Percentiles rank a stretch among this genome's conserved stretches.
Evolutionary conservation across 2,888 invertebrate genomes (phyloP).

Genomic region (Torymus aiolomorphi): DNA sequence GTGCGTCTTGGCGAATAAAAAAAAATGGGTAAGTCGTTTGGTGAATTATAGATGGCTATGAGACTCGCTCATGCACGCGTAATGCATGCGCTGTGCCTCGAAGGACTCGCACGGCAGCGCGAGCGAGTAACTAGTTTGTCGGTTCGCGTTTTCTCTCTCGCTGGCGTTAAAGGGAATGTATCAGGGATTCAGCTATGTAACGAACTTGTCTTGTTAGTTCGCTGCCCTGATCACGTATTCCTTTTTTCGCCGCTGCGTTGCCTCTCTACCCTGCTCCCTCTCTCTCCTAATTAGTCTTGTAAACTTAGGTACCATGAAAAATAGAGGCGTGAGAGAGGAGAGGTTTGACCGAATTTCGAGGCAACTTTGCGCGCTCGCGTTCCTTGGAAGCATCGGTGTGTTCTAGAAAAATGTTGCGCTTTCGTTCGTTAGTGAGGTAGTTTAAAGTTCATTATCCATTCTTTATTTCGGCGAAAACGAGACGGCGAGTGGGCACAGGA

Average conservation of each 20-base stretch:
- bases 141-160: conserved; percentile 5
- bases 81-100: conserved; percentile 23
- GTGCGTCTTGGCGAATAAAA: not conserved
- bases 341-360: not conserved
- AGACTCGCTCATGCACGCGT: not conserved
- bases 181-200: conserved; percentile 29
- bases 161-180: conserved; percentile 32
- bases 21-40: not conserved
- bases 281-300: conserved; percentile 38
- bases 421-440: too few species aligned
- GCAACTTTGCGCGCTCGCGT: not conserved
- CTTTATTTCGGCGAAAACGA: too few species aligned
- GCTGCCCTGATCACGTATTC: conserved; percentile 21
- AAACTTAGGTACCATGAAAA: conserved; percentile 22
- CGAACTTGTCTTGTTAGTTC: conserved; percentile 46
- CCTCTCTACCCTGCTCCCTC: too few species aligned
- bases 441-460: too few species aligned
- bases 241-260: conserved; percentile 2
- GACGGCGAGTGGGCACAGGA: too few species aligned
- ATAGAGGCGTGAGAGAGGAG: not conserved
- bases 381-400: too few species aligned
- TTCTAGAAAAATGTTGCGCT: too few species aligned
- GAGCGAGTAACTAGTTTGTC: conserved; percentile 34
- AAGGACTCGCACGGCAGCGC: conserved; percentile 23
- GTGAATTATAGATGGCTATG: conserved; percentile 45